Conservation (phyloP, 37 sponge, comb jelly and placozoan species). For the Ephydatia muelleri region DNA sequence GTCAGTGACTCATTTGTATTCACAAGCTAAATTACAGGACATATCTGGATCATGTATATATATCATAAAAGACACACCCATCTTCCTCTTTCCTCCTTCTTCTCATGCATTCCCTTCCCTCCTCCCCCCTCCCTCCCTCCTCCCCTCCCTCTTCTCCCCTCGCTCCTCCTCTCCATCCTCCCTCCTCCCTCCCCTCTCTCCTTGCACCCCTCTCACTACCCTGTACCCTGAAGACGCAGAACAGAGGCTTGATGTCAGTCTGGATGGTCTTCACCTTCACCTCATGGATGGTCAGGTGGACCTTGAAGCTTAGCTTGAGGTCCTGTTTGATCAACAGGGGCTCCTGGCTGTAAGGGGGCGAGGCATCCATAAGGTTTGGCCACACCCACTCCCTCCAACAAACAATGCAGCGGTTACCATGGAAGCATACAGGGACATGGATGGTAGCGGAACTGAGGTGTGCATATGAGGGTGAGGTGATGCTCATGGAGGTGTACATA, state of each 20-base stretch:
- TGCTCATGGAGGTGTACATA: too few species aligned
- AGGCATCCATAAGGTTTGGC: not conserved
- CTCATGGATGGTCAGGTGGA: slow-evolving; percentile 58
- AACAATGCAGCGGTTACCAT: not conserved
- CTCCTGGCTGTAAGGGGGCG: not conserved
- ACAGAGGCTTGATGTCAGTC: slow-evolving; percentile 23
- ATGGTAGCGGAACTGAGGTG: not conserved
- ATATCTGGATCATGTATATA: not conserved
- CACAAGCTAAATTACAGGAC: not conserved
- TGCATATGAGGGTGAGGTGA: not conserved
- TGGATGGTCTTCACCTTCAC: not conserved
- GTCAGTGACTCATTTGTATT: not conserved
- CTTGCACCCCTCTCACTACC: not conserved
- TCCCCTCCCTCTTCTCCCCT: not conserved
- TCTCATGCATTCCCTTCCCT: not conserved
- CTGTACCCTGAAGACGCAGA: slow-evolving; percentile 49
- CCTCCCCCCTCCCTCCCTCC: not conserved
- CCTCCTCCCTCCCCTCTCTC: not conserved
- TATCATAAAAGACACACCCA: not conserved
- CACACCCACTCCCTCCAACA: not conserved
- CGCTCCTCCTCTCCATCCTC: too few species aligned
- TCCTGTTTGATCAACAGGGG: slow-evolving; percentile 26
- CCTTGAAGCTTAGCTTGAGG: slow-evolving; percentile 34
- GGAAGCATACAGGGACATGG: not conserved
- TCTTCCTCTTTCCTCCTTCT: not conserved